A percentile compares a stretch with the other conserved stretches of the same genome.
These are phyloP conservation scores for Porites cylindrica DNA, from an alignment of 92 coral and sea anemone genomes.

Conservation along the genomic window DNA sequence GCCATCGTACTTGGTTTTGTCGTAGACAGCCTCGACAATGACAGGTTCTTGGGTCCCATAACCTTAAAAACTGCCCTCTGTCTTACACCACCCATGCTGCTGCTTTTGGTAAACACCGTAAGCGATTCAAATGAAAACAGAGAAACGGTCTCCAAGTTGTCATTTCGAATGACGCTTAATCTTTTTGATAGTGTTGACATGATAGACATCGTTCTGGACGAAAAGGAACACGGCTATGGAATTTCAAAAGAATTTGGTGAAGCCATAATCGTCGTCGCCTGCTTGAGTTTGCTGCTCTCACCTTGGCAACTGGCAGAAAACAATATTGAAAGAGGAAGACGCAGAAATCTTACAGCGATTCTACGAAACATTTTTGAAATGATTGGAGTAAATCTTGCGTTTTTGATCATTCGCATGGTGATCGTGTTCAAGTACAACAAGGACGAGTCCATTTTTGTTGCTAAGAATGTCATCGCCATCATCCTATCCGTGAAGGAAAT, in stretches of 20 bases:
- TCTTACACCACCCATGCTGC: not conserved
- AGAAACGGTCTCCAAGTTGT: no score
- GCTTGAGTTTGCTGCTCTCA: constrained; percentile 47
- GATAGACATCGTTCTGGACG: constrained; percentile 50
- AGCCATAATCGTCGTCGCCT: constrained; percentile 39
- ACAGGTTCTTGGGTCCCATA: constrained; percentile 9
- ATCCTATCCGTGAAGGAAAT: no score
- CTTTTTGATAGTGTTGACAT: constrained; percentile 69
- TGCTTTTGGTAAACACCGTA: constrained; percentile 37
- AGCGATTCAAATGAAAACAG: constrained; percentile 6
- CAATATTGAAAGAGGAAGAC: not conserved
- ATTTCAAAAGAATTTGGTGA: not conserved
- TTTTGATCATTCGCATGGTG: no score
- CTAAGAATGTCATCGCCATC: no score
- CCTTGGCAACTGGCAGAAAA: constrained; percentile 50
- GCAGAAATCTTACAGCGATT: no score
- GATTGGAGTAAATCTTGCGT: no score
- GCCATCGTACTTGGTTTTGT: not conserved
- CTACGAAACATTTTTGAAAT: no score
- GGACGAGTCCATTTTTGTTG: no score
- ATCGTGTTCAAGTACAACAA: no score
- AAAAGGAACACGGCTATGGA: constrained; percentile 17
- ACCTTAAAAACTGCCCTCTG: not conserved
- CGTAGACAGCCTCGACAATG: constrained; percentile 1
- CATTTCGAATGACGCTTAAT: constrained; percentile 63